Evolutionary conservation across 2,113 vertebrate genomes (phyloP).

Genomic region (Nestor notabilis): DNA sequence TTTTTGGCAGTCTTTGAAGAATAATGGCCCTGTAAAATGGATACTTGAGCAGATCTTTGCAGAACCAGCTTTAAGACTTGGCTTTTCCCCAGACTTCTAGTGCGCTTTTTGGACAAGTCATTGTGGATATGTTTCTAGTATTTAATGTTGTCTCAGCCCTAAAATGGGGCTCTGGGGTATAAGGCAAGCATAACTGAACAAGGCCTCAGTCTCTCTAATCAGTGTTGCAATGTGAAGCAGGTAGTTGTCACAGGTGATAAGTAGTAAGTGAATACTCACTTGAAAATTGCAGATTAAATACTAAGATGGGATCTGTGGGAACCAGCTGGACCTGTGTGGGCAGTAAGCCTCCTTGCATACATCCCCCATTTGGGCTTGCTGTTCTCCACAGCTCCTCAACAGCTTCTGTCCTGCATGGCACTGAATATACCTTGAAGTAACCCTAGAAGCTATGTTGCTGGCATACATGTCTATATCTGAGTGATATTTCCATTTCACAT

Average conservation of each 20-base stretch:
- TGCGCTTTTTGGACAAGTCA: neutral
- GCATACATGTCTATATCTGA: neutral
- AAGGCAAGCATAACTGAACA: neutral
- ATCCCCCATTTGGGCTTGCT: neutral
- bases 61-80: neutral
- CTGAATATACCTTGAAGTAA: neutral
- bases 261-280: neutral
- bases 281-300: neutral
- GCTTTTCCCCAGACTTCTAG: neutral
- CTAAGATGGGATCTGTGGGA: neutral
- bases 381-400: neutral
- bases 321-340: neutral
- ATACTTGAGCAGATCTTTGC: neutral
- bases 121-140: neutral
- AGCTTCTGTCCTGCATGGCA: neutral
- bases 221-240: neutral
- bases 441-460: neutral
- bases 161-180: neutral
- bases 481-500: neutral
- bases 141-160: neutral
- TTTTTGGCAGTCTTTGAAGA: neutral
- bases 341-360: neutral
- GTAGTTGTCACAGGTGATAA: neutral
- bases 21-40: neutral
- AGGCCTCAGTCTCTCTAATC: neutral